Evolutionary conservation across 2,113 vertebrate species (phyloP), one percentile per base, ranked within the genome.

Genomic region (Scatophagus argus): DNA sequence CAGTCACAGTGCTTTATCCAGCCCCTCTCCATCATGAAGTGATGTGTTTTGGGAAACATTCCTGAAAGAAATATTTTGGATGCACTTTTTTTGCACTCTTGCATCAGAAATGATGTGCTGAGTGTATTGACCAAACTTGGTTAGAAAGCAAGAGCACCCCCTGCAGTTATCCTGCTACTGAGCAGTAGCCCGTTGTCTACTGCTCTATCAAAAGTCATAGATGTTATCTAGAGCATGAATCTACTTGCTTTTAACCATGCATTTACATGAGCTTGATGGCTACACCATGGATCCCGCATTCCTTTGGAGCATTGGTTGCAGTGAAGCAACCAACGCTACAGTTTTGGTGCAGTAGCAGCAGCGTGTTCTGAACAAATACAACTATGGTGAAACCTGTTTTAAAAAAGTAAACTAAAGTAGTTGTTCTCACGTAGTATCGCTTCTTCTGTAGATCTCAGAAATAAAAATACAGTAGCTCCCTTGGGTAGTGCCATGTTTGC

Each of bases 71-170:
- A 66, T 17, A 12, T 54, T 19, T 39, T 21, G 12, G n/a, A 51
- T 29, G 25, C 39, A 29, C 39, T 43, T 66, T 38, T 47, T 32
- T 32, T 19, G 16, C 34, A 21, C 14, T 41, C 43, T 46, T 46
- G 25, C 10, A 64, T 47, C 43, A 64, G 29, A 46, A 47, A 41
- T 32, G 25, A 47, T 5, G 27, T 29, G 25, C 32, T 21, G 29
- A 17, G n/a, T 52, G 47, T 44, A 9, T 5, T 70, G 25, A 31
- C 52, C 51, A 69, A 69, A 69, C 38, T 29, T n/a, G 25, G 41
- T 32, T 23, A 27, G 8, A 38, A 38, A 52, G 16, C 12, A 23
- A 25, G 46, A 38, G n/a, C 16, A 47, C 14, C 4, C n/a, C 14
- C 49, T 55, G 23, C 25, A 16, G 49, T 29, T 6, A 21, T 29